These are phyloP conservation scores for Cossypha caffra DNA, from an alignment of 2,797 vertebrate genomes.

Conservation along the genomic window DNA sequence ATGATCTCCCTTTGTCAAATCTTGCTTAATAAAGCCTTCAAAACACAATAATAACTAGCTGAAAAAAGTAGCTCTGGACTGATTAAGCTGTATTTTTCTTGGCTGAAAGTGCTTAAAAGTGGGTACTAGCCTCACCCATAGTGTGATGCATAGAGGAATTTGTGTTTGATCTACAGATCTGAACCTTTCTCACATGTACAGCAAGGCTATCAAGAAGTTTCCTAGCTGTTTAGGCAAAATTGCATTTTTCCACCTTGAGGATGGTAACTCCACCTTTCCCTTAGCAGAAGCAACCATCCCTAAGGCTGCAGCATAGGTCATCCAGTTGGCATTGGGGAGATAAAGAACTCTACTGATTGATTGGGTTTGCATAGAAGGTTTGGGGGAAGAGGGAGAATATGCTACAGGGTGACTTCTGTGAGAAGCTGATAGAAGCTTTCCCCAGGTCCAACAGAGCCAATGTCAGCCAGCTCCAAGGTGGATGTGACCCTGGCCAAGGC, in stretches of 20 bases:
- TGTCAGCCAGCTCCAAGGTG: background rate
- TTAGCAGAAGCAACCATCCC: background rate
- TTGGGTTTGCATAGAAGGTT: background rate
- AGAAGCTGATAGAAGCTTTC: background rate
- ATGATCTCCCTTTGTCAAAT: background rate
- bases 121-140: background rate
- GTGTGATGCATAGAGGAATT: background rate
- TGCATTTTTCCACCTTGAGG: background rate
- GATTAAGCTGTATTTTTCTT: background rate
- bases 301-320: background rate
- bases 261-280: background rate
- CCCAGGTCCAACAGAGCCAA: too few relatives aligned
- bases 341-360: background rate
- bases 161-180: background rate
- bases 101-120: background rate
- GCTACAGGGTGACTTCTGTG: background rate
- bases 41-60: background rate
- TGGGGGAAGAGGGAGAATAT: background rate
- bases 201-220: background rate
- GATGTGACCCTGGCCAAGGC: background rate
- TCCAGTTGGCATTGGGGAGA: background rate
- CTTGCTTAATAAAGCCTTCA: background rate
- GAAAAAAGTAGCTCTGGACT: background rate
- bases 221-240: background rate
- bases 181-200: background rate